Conservation (phyloP, 2,113 vertebrate species). For the Macroglossus sobrinus region DNA sequence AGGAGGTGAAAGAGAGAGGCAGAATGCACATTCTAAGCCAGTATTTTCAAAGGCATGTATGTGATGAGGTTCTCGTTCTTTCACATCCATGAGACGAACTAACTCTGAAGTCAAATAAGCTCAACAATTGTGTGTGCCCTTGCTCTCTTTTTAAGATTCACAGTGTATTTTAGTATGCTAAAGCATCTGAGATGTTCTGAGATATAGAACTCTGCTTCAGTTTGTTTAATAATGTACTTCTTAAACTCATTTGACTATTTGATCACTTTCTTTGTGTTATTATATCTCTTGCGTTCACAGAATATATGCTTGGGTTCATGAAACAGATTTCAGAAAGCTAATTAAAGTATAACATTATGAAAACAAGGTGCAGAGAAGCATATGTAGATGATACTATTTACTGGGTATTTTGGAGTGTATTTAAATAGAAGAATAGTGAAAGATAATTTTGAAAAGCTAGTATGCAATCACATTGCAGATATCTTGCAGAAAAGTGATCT, state of each 20-base stretch:
- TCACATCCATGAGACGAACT: neutral
- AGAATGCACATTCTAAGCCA: neutral
- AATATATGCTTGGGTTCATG: neutral
- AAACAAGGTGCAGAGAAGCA: neutral
- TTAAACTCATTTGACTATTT: neutral
- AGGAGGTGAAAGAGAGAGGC: neutral
- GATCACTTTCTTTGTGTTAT: neutral
- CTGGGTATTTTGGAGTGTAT: neutral
- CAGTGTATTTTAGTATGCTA: neutral
- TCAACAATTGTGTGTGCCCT: neutral
- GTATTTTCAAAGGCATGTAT: neutral
- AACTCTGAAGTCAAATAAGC: neutral
- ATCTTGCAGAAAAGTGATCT: neutral
- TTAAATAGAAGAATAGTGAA: neutral
- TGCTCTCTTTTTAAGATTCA: neutral
- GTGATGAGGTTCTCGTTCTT: neutral
- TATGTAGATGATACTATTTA: neutral
- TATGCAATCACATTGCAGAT: neutral
- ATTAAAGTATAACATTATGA: neutral
- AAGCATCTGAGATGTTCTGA: neutral
- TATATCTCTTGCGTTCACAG: neutral
- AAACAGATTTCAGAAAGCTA: neutral
- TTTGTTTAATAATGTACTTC: neutral
- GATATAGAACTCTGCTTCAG: neutral
- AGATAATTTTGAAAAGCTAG: neutral